Base-by-base conservation (phyloP, 2,113 vertebrate genomes). In the Pedetes capensis region DNA sequence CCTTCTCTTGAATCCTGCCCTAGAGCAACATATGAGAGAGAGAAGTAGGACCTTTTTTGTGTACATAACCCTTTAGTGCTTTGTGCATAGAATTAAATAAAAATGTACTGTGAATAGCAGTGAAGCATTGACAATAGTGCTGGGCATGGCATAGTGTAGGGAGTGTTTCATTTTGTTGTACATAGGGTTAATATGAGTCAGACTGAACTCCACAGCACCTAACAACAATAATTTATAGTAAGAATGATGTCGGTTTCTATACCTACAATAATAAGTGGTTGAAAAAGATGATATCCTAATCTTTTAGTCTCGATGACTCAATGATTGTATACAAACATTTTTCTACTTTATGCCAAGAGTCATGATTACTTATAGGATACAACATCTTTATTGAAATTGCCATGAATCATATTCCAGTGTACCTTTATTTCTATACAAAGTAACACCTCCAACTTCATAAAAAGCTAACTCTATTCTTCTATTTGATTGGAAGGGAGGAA, bases 281-380 rank as follows among this genome's bases (percentile, higher is more conserved):
- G 16, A 82, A 61, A 78, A 76, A 79, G 71, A 72, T 88, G 8
- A 72, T 20, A 55, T 87, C 64, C 27, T 76, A 76, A 34, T 20
- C 22, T 61, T 97, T 96, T 85, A 55, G n/a, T 61, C 29, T 93
- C 72, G 23, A 81, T 18, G 42, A 83, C 18, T 82, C 37, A 51
- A 4, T 66, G 64, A 80, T 55, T 89, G 42, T 13, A 51, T 64
- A 51, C 44, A 93, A 82, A 34, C 34, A 59, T 72, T 93, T 94
- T 94, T 80, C 66, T 76, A n/a, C 47, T 49, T 80, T 61, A 57
- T 61, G 91, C 23, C 32, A 80, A 23, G 6, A 82, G 49, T 42
- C 78, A 83, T 61, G 39, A 55, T 64, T 90, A 81, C 20, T 29
- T n/a, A n/a, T n/a, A 64, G 6, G 39, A 13, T 18, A 63, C 32